Percentiles rank a stretch among this genome's conserved stretches.
These are phyloP conservation scores for Orbicella faveolata DNA, from an alignment of 64 coral and sea anemone species.

Conservation along the genomic window DNA sequence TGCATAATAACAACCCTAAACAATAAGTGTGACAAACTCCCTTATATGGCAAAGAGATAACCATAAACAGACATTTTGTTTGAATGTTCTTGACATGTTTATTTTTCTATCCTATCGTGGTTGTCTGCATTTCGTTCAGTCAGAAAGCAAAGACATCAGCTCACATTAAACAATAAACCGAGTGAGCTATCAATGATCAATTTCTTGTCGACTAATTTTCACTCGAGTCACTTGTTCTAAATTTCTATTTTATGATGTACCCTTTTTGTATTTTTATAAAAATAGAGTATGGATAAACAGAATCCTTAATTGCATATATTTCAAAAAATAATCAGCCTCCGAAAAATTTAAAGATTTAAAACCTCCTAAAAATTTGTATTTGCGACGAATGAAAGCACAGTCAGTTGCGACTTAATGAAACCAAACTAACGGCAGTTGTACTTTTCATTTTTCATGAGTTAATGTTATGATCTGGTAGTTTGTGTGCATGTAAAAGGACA, in stretches of 20 bases:
- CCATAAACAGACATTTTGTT: constrained; percentile 9
- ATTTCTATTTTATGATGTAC: no score
- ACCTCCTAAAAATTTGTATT: background rate
- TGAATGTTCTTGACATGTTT: background rate
- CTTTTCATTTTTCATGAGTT: background rate
- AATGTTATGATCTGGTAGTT: background rate
- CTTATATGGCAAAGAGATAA: constrained; percentile 1
- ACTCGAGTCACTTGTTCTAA: background rate
- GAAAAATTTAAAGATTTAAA: no score
- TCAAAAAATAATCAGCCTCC: no score
- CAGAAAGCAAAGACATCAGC: background rate
- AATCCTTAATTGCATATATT: no score
- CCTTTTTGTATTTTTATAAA: no score
- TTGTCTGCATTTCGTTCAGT: background rate
- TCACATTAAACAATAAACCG: background rate
- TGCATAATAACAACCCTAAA: constrained; percentile 15
- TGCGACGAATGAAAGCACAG: background rate
- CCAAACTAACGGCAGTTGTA: background rate
- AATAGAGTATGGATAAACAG: no score
- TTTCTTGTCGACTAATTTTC: background rate
- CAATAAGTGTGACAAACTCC: background rate
- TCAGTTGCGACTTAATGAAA: background rate
- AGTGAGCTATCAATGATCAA: background rate
- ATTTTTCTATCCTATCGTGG: background rate
- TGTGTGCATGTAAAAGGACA: background rate